Conservation (phyloP, 2,113 vertebrate species). For the Neolamprologus falcicula region DNA sequence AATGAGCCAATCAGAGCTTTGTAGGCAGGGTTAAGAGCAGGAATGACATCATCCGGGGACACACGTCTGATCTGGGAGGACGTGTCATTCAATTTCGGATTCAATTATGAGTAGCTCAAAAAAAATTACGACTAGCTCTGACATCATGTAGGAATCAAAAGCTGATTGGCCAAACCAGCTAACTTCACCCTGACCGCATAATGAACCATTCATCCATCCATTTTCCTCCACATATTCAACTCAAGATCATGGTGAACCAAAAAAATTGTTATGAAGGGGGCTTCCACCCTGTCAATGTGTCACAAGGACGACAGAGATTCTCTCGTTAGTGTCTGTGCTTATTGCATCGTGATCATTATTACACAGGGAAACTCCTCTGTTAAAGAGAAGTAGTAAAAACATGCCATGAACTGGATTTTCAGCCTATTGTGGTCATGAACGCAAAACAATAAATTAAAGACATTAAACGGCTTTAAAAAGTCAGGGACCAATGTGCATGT, state of each 20-base stretch:
- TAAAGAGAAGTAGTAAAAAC: rapidly evolving
- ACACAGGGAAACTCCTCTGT: background rate
- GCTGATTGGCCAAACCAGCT: background rate
- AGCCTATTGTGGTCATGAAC: background rate
- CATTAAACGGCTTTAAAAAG: background rate
- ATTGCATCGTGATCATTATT: background rate
- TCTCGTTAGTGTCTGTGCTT: background rate
- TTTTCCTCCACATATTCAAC: background rate
- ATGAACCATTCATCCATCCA: background rate
- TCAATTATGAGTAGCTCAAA: background rate
- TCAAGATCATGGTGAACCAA: background rate
- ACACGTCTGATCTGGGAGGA: background rate
- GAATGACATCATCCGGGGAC: background rate
- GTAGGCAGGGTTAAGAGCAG: background rate
- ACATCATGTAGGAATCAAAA: background rate
- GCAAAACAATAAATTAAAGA: background rate
- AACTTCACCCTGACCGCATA: background rate
- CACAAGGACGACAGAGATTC: background rate
- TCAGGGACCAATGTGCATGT: background rate
- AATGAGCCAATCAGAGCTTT: background rate
- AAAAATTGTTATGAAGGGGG: background rate
- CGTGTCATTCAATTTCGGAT: background rate
- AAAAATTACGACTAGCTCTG: background rate
- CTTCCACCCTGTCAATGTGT: background rate
- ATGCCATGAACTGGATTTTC: background rate